Conservation (phyloP, 2,113 vertebrate genomes). For the Leptobrachium ailaonicum region DNA sequence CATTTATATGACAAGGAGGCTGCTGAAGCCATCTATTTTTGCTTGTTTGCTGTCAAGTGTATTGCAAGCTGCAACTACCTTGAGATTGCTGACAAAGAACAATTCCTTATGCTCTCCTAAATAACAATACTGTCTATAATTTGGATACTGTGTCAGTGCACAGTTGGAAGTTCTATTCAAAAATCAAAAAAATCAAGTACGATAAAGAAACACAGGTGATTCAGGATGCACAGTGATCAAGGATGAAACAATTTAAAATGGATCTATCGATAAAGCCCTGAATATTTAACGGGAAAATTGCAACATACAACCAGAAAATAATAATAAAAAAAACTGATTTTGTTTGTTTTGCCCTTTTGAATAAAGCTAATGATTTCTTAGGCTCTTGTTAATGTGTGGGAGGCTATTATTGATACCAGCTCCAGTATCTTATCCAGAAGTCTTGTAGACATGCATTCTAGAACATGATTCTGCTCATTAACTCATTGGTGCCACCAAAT, state of each 20-base stretch:
- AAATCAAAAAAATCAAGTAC: neutral
- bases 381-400: too few relatives aligned
- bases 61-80: neutral
- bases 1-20: neutral
- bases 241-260: neutral
- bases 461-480: too few relatives aligned
- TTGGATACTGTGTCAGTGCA: neutral
- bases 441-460: too few relatives aligned
- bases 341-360: too few relatives aligned
- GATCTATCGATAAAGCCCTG: too few relatives aligned
- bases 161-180: neutral
- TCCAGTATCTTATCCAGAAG: too few relatives aligned
- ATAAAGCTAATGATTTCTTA: too few relatives aligned
- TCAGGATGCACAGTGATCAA: neutral
- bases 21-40: constrained; percentile 3
- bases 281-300: too few relatives aligned
- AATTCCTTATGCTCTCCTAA: neutral
- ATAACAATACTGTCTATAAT: neutral
- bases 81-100: neutral
- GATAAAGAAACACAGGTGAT: neutral
- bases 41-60: constrained; percentile 4
- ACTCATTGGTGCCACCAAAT: too few relatives aligned
- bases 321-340: too few relatives aligned
- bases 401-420: too few relatives aligned
- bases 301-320: too few relatives aligned